Evolutionary conservation across 2,797 vertebrate genomes (phyloP).

Genomic region (Paratrypauchen microcephalus): DNA sequence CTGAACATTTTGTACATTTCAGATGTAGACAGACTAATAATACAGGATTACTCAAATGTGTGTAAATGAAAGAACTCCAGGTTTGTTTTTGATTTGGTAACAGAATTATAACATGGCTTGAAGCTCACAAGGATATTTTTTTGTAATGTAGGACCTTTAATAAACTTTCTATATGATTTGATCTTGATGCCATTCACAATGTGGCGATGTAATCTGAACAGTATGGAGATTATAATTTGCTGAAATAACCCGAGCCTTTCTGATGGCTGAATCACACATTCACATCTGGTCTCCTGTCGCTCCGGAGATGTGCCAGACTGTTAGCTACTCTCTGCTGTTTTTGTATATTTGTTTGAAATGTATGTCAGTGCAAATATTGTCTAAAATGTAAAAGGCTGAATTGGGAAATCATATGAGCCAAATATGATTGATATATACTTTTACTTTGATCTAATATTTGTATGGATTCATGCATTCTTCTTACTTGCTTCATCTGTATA

Average conservation of each 20-base stretch:
- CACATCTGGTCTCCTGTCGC: constrained; percentile 1
- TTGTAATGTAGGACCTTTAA: no score
- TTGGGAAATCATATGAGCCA: neutral
- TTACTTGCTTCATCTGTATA: no score
- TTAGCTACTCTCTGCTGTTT: neutral
- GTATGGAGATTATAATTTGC: neutral
- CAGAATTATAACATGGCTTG: no score
- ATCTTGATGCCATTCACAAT: neutral
- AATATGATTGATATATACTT: no score
- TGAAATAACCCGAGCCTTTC: neutral
- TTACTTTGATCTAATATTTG: no score
- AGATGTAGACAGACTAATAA: no score
- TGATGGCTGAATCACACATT: neutral
- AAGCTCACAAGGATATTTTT: no score
- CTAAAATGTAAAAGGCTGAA: neutral
- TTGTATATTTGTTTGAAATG: neutral
- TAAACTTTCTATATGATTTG: neutral
- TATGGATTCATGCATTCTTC: no score
- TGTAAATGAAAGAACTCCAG: no score
- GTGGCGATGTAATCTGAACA: neutral
- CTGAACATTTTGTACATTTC: no score
- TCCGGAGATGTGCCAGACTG: neutral
- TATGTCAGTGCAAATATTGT: neutral
- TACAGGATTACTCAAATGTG: no score
- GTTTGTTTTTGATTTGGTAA: no score